Conservation (phyloP, 2,797 vertebrate genomes). For the Protonibea diacanthus region DNA sequence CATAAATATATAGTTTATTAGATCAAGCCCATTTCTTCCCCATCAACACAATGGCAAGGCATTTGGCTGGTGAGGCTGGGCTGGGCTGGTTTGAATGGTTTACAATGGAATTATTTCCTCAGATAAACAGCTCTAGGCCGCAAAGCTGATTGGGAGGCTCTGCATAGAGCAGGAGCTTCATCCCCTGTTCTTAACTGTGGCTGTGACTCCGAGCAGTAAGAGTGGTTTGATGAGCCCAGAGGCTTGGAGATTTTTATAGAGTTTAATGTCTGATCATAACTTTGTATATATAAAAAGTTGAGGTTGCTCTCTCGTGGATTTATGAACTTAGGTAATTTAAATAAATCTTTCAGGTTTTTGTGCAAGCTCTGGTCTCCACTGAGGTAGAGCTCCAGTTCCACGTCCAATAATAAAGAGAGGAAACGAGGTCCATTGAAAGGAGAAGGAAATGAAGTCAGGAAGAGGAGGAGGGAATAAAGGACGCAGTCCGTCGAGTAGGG, state of each 20-base stretch:
- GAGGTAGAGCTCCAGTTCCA: slow-evolving; percentile 10
- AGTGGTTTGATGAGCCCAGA: not conserved
- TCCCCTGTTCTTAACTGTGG: slow-evolving; percentile 38
- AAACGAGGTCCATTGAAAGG: not conserved
- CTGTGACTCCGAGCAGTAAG: slow-evolving; percentile 6
- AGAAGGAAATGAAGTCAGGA: slow-evolving; percentile 34
- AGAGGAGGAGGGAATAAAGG: slow-evolving; percentile 30
- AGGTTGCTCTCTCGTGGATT: not conserved
- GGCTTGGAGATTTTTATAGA: slow-evolving; percentile 2
- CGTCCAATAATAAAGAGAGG: not conserved
- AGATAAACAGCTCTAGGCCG: slow-evolving; percentile 66
- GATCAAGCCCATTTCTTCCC: slow-evolving; percentile 60
- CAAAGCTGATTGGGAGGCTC: slow-evolving; percentile 41
- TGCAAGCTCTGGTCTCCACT: slow-evolving; percentile 10
- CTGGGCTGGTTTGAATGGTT: slow-evolving; percentile 50
- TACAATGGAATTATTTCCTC: slow-evolving; percentile 62
- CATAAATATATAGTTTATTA: slow-evolving; percentile 70
- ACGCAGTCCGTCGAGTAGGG: not conserved
- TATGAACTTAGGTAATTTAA: slow-evolving; percentile 15
- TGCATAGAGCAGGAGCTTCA: slow-evolving; percentile 38
- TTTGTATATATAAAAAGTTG: slow-evolving; percentile 2
- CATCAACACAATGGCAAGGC: slow-evolving; percentile 57
- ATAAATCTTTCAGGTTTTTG: slow-evolving; percentile 19
- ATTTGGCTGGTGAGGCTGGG: slow-evolving; percentile 54
- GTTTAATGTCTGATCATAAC: slow-evolving; percentile 28